Percentiles rank a stretch among this genome's conserved stretches.
Evolutionary conservation across 2,888 invertebrate species (phyloP).

Genomic region (Sinhomidia bicolor): DNA sequence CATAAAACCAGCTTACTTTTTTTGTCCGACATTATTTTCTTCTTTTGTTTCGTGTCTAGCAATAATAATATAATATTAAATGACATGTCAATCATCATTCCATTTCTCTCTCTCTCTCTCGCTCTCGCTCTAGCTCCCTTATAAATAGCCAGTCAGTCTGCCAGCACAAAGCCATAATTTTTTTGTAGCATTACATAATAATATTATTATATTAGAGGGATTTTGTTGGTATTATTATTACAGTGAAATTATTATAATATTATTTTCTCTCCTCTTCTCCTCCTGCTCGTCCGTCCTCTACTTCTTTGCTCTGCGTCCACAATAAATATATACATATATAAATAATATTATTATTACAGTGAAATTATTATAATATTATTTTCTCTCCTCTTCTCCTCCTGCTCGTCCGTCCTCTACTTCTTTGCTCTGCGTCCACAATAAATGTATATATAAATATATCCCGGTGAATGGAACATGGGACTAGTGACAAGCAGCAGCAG

Average conservation of each 20-base stretch:
- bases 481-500: too few relatives aligned
- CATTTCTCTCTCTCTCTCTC: conserved; percentile 27
- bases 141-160: conserved; percentile 19
- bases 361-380: conserved; percentile 16
- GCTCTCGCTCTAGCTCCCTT: neutral
- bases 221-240: conserved; percentile 7
- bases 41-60: conserved; percentile 61
- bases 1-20: neutral
- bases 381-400: conserved; percentile 22
- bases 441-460: too few relatives aligned
- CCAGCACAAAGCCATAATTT: neutral
- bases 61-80: conserved; percentile 61
- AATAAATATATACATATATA: too few relatives aligned
- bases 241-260: neutral
- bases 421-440: too few relatives aligned
- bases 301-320: too few relatives aligned
- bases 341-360: neutral
- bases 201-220: neutral
- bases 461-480: neutral
- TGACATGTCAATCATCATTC: conserved; percentile 72
- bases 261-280: conserved; percentile 15
- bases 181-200: neutral
- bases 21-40: conserved; percentile 20
- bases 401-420: neutral
- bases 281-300: conserved; percentile 5